phyloP scores from a whole-genome alignment of 2,888 invertebrate species.

The Sesia apiformis region DNA sequence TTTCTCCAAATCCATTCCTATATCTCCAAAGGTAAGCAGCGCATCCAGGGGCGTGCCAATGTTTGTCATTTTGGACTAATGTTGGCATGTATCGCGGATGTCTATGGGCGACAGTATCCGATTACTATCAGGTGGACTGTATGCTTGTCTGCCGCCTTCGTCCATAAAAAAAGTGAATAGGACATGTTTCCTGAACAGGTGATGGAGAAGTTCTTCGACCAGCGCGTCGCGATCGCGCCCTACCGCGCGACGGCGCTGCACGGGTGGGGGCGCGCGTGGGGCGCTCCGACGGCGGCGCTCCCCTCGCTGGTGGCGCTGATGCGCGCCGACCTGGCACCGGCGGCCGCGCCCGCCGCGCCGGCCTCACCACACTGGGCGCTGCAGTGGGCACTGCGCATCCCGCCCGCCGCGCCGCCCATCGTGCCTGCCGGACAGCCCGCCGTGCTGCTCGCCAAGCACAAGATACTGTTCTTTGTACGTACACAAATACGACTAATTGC shows the following conservation, averaged over 20 bases:
- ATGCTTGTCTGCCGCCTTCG: no score
- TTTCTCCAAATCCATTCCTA: no score
- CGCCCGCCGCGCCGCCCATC: slow-evolving; percentile 90
- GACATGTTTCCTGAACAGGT: slow-evolving; percentile 64
- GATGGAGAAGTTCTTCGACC: slow-evolving; percentile 94
- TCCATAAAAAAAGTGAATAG: no score
- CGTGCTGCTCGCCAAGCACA: slow-evolving; percentile 87
- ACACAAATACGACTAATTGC: not conserved
- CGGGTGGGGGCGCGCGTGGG: slow-evolving; percentile 89
- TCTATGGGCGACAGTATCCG: no score
- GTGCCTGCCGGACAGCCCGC: slow-evolving; percentile 94
- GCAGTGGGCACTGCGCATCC: slow-evolving; percentile 93
- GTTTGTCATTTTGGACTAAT: no score
- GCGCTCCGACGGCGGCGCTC: slow-evolving; percentile 88
- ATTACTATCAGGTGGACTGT: no score
- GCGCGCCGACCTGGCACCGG: slow-evolving; percentile 77
- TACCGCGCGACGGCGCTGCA: slow-evolving; percentile 92
- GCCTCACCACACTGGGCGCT: slow-evolving; percentile 85
- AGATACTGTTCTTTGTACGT: slow-evolving; percentile 94
- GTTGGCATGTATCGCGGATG: no score
- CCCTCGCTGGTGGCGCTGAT: slow-evolving; percentile 95
- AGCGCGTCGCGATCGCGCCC: slow-evolving; percentile 90
- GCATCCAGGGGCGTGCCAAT: no score
- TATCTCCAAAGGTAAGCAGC: no score
- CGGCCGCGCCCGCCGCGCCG: slow-evolving; percentile 49